phyloP scores from a whole-genome alignment of 2,113 vertebrate genomes.

The Salminus brasiliensis region DNA sequence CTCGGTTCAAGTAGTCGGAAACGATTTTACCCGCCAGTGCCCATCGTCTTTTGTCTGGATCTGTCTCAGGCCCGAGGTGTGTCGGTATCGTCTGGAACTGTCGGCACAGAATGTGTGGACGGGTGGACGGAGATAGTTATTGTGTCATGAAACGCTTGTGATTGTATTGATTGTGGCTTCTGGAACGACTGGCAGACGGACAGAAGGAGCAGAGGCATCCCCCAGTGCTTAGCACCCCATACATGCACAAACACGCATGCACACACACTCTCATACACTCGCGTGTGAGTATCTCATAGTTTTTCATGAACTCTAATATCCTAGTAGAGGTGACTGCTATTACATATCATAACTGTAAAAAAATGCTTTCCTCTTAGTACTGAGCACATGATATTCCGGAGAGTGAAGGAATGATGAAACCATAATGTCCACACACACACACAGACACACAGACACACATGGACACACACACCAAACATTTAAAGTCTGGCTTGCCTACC shows the following conservation, averaged over 20 bases:
- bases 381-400: neutral
- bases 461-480: slow-evolving; percentile 34
- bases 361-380: neutral
- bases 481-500: slow-evolving; percentile 56
- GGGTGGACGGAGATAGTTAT: neutral
- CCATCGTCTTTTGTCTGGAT: neutral
- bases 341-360: neutral
- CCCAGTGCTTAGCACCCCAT: slow-evolving; percentile 59
- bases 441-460: slow-evolving; percentile 34
- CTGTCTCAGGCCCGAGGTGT: slow-evolving; percentile 16
- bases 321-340: neutral
- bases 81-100: slow-evolving; percentile 11
- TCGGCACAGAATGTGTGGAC: slow-evolving; percentile 12
- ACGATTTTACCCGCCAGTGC: neutral
- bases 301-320: neutral
- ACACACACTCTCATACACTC: slow-evolving; percentile 30
- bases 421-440: slow-evolving; percentile 53
- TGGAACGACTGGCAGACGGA: neutral
- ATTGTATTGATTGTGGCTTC: neutral
- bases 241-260: slow-evolving; percentile 57
- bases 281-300: neutral
- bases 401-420: slow-evolving; percentile 16
- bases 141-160: neutral
- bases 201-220: slow-evolving; percentile 41
- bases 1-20: neutral